phyloP scores from a whole-genome alignment of 2,113 vertebrate species.

The Actinemys pallida region DNA sequence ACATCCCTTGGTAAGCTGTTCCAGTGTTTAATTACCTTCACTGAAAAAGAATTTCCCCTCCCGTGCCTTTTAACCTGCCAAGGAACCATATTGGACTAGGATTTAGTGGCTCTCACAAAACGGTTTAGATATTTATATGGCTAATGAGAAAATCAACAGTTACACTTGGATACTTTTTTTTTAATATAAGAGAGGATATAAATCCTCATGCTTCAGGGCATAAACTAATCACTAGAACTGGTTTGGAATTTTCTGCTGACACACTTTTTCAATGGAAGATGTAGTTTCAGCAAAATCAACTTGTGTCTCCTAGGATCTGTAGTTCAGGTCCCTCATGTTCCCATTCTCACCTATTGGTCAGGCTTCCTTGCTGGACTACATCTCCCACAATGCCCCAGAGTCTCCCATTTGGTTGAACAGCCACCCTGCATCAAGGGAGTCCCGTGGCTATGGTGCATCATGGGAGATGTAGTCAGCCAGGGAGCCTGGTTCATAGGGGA shows the following conservation, averaged over 20 bases:
- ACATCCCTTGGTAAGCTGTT: not conserved
- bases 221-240: not conserved
- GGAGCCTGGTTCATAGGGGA: not conserved
- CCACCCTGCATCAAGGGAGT: not conserved
- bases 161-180: fast-evolving
- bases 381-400: not conserved
- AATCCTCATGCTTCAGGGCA: not conserved
- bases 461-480: not conserved
- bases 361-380: not conserved
- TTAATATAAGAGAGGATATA: not conserved
- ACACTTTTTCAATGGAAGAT: not conserved
- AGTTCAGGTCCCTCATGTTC: not conserved
- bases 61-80: not conserved
- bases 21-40: not conserved
- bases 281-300: not conserved
- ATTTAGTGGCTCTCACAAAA: not conserved
- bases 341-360: not conserved
- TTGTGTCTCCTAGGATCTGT: not conserved
- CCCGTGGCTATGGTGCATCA: not conserved
- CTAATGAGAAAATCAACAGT: not conserved
- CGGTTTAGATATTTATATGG: not conserved
- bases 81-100: not conserved
- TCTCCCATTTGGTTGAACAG: not conserved
- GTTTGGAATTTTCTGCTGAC: not conserved
- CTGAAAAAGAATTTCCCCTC: not conserved